Conservation (phyloP, 1,140 invertebrate genomes). For the Arion vulgaris region DNA sequence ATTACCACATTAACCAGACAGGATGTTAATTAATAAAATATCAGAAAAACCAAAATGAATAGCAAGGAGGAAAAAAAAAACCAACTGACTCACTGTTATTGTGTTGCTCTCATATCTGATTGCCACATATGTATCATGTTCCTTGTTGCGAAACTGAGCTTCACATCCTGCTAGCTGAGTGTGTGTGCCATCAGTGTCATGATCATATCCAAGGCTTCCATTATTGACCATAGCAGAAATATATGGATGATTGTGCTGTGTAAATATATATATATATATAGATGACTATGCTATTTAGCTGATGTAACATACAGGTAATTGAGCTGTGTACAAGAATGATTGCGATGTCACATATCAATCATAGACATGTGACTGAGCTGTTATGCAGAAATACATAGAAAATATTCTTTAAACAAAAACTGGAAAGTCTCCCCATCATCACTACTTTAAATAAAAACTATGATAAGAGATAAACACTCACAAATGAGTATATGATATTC, state of each 20-base stretch:
- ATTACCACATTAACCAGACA: too few relatives aligned
- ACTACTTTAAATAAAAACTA: too few relatives aligned
- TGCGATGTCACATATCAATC: too few relatives aligned
- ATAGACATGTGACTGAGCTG: too few relatives aligned
- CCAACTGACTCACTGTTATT: slow-evolving; percentile 79
- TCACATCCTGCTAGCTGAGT: slow-evolving; percentile 90
- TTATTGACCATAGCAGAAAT: slow-evolving; percentile 99
- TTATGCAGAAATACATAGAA: too few relatives aligned
- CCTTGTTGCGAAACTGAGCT: slow-evolving; percentile 92
- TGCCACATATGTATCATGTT: slow-evolving; percentile 91
- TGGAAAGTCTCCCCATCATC: too few relatives aligned
- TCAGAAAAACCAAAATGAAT: neutral
- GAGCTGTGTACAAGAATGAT: too few relatives aligned
- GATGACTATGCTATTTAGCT: neutral
- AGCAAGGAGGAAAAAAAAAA: too few relatives aligned
- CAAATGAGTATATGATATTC: too few relatives aligned
- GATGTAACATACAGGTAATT: neutral
- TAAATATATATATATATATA: neutral
- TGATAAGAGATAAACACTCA: too few relatives aligned
- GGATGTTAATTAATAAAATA: too few relatives aligned
- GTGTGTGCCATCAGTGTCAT: slow-evolving; percentile 98
- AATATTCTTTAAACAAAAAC: too few relatives aligned
- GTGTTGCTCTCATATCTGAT: slow-evolving; percentile 93
- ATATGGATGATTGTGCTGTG: slow-evolving; percentile 96
- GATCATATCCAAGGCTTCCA: slow-evolving; percentile 95